Conservation (phyloP, 2,113 vertebrate species). For the Nestor notabilis region DNA sequence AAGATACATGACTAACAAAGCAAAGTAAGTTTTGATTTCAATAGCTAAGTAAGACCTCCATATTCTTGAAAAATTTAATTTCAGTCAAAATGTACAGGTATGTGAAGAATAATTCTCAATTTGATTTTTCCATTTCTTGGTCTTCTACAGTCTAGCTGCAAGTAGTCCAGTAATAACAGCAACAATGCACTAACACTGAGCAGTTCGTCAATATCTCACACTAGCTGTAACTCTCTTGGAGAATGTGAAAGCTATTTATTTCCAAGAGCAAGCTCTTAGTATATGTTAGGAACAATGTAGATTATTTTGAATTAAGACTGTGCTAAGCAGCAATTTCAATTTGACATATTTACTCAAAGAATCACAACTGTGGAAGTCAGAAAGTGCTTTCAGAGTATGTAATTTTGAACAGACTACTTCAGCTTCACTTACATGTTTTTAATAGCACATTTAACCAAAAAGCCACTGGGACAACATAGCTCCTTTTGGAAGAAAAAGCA, state of each 20-base stretch:
- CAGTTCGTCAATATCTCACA: background rate
- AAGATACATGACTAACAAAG: background rate
- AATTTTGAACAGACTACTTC: background rate
- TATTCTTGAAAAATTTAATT: background rate
- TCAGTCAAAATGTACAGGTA: background rate
- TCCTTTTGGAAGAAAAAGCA: background rate
- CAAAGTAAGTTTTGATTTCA: background rate
- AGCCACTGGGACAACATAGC: background rate
- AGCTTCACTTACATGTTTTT: background rate
- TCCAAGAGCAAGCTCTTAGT: background rate
- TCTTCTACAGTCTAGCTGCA: background rate
- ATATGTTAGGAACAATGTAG: background rate
- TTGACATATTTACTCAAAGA: background rate
- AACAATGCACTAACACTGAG: background rate
- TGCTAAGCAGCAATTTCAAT: background rate
- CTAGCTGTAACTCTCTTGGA: background rate
- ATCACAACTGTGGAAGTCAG: background rate
- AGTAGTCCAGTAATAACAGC: background rate
- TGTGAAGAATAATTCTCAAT: background rate
- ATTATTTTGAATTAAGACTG: background rate
- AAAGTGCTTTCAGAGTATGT: background rate
- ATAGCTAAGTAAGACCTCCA: background rate
- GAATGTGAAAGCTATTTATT: background rate
- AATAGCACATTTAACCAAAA: background rate
- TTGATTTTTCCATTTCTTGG: background rate